These are phyloP conservation scores for Propithecus perrieri DNA, from an alignment of 2,797 vertebrate genomes.

Conservation along the genomic window DNA sequence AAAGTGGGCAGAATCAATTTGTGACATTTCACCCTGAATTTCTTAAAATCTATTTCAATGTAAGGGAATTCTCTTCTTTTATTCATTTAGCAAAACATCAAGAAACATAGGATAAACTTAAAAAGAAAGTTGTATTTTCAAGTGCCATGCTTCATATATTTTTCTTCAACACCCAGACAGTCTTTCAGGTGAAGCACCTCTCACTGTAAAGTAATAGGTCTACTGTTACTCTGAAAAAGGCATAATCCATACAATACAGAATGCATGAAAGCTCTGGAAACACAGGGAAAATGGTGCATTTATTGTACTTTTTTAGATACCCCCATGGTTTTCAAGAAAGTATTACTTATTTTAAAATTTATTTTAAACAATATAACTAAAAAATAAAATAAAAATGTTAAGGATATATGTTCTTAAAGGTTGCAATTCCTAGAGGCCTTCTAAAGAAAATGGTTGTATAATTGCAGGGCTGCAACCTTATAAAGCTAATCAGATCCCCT, in stretches of 20 bases:
- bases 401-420: background rate
- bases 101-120: background rate
- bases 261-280: background rate
- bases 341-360: background rate
- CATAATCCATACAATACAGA: background rate
- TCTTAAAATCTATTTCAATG: background rate
- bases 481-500: background rate
- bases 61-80: background rate
- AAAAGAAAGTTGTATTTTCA: background rate
- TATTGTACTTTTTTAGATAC: background rate
- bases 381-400: background rate
- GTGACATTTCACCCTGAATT: background rate
- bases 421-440: background rate
- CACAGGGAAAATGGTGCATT: background rate
- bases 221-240: background rate
- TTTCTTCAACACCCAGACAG: background rate
- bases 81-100: background rate
- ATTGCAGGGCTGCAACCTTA: background rate
- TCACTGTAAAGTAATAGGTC: background rate
- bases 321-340: background rate
- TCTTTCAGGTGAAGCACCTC: background rate
- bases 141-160: background rate
- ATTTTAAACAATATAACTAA: constrained; percentile 7
- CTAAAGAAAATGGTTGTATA: background rate
- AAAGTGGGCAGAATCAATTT: background rate